Evolutionary conservation across 2,888 invertebrate species (phyloP).

Genomic region (Drosophila niveifrons): DNA sequence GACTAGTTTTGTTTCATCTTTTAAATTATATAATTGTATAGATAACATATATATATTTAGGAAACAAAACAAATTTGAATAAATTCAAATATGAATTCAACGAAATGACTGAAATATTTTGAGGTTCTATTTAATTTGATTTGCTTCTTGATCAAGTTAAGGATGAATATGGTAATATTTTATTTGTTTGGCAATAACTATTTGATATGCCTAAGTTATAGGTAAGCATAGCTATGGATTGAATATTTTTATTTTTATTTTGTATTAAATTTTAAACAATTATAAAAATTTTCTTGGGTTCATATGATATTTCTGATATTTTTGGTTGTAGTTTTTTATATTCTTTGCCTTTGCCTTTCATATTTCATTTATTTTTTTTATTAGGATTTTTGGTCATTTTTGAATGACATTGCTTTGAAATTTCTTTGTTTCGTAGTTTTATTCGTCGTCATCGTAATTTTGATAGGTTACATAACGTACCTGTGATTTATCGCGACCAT

Average conservation of each 20-base stretch:
- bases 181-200: constrained; percentile 7
- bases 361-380: constrained; percentile 42
- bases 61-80: neutral
- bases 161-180: neutral
- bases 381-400: constrained; percentile 63
- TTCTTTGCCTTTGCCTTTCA: constrained; percentile 1
- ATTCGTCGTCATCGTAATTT: constrained; percentile 95
- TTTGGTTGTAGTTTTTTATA: constrained; percentile 81
- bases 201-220: constrained; percentile 27
- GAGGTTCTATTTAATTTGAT: neutral
- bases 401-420: constrained; percentile 62
- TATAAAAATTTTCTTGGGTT: constrained; percentile 63
- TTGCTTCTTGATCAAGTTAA: neutral
- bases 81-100: neutral
- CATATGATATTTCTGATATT: constrained; percentile 86
- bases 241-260: constrained; percentile 43
- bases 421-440: constrained; percentile 71
- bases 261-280: constrained; percentile 57
- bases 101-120: neutral
- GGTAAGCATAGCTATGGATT: constrained; percentile 15
- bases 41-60: neutral
- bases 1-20: neutral
- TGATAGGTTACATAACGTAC: constrained; percentile 98
- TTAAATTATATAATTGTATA: neutral
- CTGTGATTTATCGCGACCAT: constrained; percentile 94